phyloP scores from a whole-genome alignment of 2,888 invertebrate genomes.

The Habrosyne pyritoides region DNA sequence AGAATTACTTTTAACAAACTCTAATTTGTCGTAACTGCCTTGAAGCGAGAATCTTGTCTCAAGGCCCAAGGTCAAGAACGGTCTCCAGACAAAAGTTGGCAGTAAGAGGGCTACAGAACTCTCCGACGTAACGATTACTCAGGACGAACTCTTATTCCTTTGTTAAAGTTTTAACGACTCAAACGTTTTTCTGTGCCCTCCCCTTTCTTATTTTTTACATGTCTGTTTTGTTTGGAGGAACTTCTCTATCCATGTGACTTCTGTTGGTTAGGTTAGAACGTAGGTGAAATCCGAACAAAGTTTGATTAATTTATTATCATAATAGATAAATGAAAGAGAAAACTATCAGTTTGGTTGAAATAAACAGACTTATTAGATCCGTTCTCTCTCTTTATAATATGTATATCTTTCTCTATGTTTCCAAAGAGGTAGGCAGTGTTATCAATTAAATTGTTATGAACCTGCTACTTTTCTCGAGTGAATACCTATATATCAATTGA shows the following conservation, averaged over 20 bases:
- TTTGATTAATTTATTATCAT: too few species aligned
- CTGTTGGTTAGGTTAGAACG: too few species aligned
- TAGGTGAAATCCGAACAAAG: too few species aligned
- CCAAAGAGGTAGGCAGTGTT: too few species aligned
- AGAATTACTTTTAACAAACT: not conserved
- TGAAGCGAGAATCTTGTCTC: not conserved
- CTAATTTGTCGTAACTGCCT: not conserved
- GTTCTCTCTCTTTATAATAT: too few species aligned
- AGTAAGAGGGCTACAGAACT: not conserved
- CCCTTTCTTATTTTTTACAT: not conserved
- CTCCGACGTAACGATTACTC: not conserved
- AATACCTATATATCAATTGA: too few species aligned
- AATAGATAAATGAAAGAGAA: too few species aligned
- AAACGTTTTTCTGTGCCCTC: not conserved
- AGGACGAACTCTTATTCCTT: not conserved
- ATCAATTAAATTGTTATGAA: too few species aligned
- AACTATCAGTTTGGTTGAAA: too few species aligned
- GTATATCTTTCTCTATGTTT: too few species aligned
- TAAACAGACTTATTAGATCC: too few species aligned
- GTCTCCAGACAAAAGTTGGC: conserved; percentile 1
- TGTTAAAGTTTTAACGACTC: conserved; percentile 3
- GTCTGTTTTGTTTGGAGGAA: not conserved
- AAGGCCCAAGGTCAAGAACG: not conserved
- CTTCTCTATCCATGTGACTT: not conserved
- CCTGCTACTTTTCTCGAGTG: too few species aligned